Evolutionary conservation across 2,888 invertebrate species (phyloP), one percentile per base, ranked within the genome.

Genomic region (Drosophila tripunctata): DNA sequence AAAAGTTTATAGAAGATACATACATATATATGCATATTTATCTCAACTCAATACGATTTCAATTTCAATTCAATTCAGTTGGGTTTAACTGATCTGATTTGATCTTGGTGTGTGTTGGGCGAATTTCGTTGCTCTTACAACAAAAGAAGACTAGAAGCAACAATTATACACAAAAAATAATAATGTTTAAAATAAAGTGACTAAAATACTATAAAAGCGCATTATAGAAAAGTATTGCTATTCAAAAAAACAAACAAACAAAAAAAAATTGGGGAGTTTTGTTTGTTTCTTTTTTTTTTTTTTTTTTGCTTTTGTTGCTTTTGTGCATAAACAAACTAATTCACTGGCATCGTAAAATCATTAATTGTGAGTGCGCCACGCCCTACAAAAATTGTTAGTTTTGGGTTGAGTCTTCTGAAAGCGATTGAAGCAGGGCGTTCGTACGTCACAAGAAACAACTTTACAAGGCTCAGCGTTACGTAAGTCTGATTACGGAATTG

Each of bases 141-240:
- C 80, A 85, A 89, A 89, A 84, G 89, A 89, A 90, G 90, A 90
- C 90, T 90, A 90, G 90, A 89, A 90, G 90, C 90, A 90, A 90
- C 90, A 89, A 88, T 83, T 80, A 88, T 88, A 88, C 87, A 88
- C 82, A 89, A 88, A 82, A 78, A 81, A 73, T 82, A 73, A 83
- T 78, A 84, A 80, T 78, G 71, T 83, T 86, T 80, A 84, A 82
- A 83, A 83, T 82, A 79, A 78, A 78, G 77, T 83, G 81, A 82
- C 79, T 87, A 84, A 89, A 84, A 84, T 87, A 76, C 78, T 81
- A 87, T 73, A 84, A 88, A 88, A 87, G 87, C 81, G 87, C 78
- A 75, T 85, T 88, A 50, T 69, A 78, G 81, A 73, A 75, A 80
- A 72, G 72, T 78, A 72, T 80, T 70, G 77, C 76, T 70, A 67